Conservation (phyloP, 1,140 invertebrate species). For the Lasaia peninsularis region DNA sequence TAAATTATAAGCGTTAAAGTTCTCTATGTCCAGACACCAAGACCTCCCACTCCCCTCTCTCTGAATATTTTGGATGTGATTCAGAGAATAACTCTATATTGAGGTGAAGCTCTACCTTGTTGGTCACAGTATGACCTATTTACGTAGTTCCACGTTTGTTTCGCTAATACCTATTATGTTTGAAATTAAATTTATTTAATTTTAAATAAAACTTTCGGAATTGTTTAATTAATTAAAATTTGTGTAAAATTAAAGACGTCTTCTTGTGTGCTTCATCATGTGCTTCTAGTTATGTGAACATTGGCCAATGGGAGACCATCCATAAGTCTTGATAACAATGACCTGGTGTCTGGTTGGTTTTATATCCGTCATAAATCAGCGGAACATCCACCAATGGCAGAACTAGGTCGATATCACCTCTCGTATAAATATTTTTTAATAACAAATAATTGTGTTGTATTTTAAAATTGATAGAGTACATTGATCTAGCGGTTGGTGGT, state of each 20-base stretch:
- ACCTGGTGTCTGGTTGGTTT: constrained; percentile 49
- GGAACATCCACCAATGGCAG: constrained; percentile 50
- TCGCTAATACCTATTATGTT: neutral
- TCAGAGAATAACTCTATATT: constrained; percentile 8
- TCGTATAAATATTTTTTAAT: too few species aligned
- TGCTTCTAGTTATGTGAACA: neutral
- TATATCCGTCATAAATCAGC: constrained; percentile 62
- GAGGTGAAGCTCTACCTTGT: constrained; percentile 2
- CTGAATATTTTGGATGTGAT: neutral
- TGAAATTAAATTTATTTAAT: neutral
- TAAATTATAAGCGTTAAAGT: constrained; percentile 7
- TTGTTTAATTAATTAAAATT: too few species aligned
- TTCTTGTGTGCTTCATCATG: neutral
- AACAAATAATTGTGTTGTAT: too few species aligned
- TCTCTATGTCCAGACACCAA: neutral
- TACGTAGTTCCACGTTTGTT: constrained; percentile 4
- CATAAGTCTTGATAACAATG: constrained; percentile 30
- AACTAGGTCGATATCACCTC: constrained; percentile 24
- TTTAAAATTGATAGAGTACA: too few species aligned
- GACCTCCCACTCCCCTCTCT: neutral
- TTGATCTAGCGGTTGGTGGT: too few species aligned
- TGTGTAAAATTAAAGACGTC: too few species aligned
- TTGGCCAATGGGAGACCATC: constrained; percentile 9
- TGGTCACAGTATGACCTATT: constrained; percentile 3
- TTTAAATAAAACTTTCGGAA: neutral